Percentiles rank a stretch among this genome's conserved stretches.
Evolutionary conservation across 2,113 vertebrate species (phyloP).

Genomic region (Pongo abelii): DNA sequence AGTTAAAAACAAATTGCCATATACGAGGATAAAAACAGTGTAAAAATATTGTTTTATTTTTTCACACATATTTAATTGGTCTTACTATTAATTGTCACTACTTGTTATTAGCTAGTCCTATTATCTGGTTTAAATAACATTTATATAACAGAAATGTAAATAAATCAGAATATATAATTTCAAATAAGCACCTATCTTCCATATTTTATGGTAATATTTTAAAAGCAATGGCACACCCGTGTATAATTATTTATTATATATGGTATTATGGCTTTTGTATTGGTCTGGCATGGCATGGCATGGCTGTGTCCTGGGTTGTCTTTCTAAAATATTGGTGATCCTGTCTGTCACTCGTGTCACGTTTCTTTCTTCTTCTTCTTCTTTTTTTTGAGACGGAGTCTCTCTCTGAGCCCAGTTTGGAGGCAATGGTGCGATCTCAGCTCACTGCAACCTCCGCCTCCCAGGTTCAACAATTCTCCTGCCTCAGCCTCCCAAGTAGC

Average conservation of each 20-base stretch:
- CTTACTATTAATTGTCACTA: neutral
- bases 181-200: constrained; percentile 17
- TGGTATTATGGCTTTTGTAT: neutral
- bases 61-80: neutral
- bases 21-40: neutral
- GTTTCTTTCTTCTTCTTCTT: neutral
- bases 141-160: constrained; percentile 10
- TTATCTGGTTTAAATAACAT: constrained; percentile 7
- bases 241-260: neutral
- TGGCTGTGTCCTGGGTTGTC: neutral
- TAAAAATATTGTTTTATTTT: neutral
- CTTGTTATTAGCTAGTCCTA: neutral
- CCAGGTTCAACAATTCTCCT: no score
- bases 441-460: no score
- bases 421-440: accelerated
- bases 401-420: no score
- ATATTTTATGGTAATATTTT: neutral
- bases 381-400: no score
- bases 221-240: neutral
- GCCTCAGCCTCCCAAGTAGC: no score
- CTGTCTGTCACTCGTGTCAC: neutral
- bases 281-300: neutral
- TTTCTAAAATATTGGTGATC: neutral
- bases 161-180: neutral
- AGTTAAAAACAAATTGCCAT: constrained; percentile 18